Percentiles rank a stretch among this genome's conserved stretches.
phyloP scores from a whole-genome alignment of 1,140 invertebrate genomes.

The Platorchestia sp. region DNA sequence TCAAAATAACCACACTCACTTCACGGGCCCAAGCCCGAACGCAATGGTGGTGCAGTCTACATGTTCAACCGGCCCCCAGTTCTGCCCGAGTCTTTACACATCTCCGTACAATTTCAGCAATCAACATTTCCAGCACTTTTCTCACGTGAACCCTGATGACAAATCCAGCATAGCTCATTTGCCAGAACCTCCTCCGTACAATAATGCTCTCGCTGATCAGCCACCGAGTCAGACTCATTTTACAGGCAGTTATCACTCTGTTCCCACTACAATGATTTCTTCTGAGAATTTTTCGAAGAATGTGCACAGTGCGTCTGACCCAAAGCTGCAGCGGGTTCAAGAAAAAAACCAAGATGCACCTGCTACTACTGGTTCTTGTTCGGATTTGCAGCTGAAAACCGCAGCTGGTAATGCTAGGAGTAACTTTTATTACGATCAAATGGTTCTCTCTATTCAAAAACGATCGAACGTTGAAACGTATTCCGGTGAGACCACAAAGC shows the following conservation, averaged over 20 bases:
- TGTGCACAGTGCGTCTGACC: not conserved
- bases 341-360: not conserved
- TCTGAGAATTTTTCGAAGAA: conserved; percentile 3
- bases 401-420: not conserved
- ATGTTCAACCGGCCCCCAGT: not conserved
- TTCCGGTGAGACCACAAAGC: not conserved
- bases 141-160: not conserved
- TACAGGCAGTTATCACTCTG: not conserved
- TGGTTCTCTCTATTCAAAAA: conserved; percentile 34
- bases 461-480: not conserved
- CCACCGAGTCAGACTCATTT: not conserved
- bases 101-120: conserved; percentile 11
- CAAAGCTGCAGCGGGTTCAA: not conserved
- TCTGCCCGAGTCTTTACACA: not conserved
- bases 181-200: conserved; percentile 16
- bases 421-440: conserved; percentile 42
- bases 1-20: not conserved
- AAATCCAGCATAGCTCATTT: not conserved
- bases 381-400: not conserved
- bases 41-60: not conserved
- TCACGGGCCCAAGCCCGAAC: not conserved
- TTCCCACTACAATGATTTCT: not conserved
- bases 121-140: conserved; percentile 2
- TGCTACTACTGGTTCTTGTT: not conserved
- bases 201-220: not conserved